Base-by-base conservation (phyloP, 2,797 vertebrate species). In the Thripadectes ignobilis region DNA sequence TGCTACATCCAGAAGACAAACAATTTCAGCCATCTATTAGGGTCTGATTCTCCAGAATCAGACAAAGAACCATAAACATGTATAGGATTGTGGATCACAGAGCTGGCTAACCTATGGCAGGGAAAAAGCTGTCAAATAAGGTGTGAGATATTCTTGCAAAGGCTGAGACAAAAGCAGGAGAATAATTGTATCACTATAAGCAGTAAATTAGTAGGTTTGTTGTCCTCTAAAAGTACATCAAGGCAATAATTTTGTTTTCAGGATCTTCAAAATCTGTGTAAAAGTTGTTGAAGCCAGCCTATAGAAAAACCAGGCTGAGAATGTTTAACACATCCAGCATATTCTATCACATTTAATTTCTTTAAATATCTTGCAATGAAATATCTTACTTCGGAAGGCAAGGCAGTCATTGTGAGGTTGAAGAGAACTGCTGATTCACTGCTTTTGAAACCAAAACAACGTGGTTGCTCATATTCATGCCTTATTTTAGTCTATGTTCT, bases 1-100 rank as follows among this genome's bases (percentile, higher is more conserved):
- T 89, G 78, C 43, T 83, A 76, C 51, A 73, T 87, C 39, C 77
- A 85, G 55, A 68, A 85, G 92, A 68, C 65, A 90, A 93, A 85
- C 52, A 78, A 78, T 86, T 92, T 88, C 11, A 69, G 66, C 76
- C 55, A 27, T 45, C 79, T 81, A n/a, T 72, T 69, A 69, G 10
- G 13, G 27, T 92, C 19, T 66, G 63, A 58, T 76, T 91, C 89
- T 80, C 39, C 67, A 80, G 54, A 75, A 85, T 63, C 46, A 78
- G 73, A 54, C 58, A 86, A 90, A 93, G 79, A 68, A 43, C 49
- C 21, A 38, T 68, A 36, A 93, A 82, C 73, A 89, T 38, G 11
- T 59, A 78, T 59, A 51, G 52, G 45, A 61, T 34, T 81, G 51
- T 68, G 80, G 49, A 68, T 92, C 74, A 68, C 11, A 2, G 34